phyloP scores from a whole-genome alignment of 1,140 invertebrate genomes.

The Phortica variegata region DNA sequence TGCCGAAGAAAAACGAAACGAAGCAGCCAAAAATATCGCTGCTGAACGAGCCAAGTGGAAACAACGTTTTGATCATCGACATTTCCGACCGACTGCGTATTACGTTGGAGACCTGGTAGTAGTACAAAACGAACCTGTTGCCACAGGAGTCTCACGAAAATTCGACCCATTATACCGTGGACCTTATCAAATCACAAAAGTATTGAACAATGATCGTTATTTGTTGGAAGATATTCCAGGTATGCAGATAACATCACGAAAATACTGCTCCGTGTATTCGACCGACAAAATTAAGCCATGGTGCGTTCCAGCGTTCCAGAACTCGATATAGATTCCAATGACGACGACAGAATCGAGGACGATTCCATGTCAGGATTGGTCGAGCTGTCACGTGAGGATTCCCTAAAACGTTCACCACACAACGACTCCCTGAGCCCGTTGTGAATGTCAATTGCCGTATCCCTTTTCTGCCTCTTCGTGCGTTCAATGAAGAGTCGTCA shows the following conservation, averaged over 20 bases:
- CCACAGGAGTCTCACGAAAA: too few relatives aligned
- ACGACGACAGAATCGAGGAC: background rate
- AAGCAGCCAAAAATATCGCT: constrained; percentile 14
- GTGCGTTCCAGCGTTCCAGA: constrained; percentile 10
- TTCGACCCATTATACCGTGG: constrained; percentile 26
- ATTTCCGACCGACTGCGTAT: constrained; percentile 19
- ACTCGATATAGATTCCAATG: background rate
- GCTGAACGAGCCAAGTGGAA: too few relatives aligned
- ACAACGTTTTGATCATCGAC: too few relatives aligned
- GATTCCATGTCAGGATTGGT: constrained; percentile 26
- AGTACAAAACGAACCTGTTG: constrained; percentile 22
- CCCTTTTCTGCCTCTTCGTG: too few relatives aligned
- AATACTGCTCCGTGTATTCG: constrained; percentile 8
- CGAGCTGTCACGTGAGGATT: background rate
- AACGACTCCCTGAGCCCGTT: too few relatives aligned
- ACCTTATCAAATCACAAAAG: constrained; percentile 22
- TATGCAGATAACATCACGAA: constrained; percentile 9
- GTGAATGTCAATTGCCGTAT: too few relatives aligned
- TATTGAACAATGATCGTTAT: constrained; percentile 17
- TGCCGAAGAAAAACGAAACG: background rate
- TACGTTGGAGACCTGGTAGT: constrained; percentile 27
- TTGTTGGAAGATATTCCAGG: constrained; percentile 13
- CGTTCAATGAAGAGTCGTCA: too few relatives aligned
- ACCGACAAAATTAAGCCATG: constrained; percentile 22
- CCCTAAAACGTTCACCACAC: too few relatives aligned